Base-by-base conservation (phyloP, 2,113 vertebrate species). In the Falcunculus frontatus region DNA sequence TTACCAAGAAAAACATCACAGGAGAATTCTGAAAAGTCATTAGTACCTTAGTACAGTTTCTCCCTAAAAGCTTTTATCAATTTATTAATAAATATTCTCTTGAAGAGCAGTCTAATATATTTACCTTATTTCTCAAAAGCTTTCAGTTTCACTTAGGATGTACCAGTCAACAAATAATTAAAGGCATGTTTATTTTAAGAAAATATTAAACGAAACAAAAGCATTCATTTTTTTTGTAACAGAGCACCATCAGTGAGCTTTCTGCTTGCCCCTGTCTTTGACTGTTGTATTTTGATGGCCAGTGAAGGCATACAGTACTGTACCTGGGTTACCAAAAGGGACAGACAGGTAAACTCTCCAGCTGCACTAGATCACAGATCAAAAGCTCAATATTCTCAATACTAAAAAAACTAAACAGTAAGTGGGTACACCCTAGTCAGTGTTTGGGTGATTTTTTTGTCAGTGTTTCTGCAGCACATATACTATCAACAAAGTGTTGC, bases 11-110 rank as follows among this genome's bases (percentile, higher is more conserved):
- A 94, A 94, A 63, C 33, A 18, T 10, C 32, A 62, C 25, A 76
- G n/a, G 13, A 74, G 8, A 84, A 63, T 92, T 94, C 87, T 87
- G 83, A 76, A 89, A 92, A 91, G 63, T 69, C 49, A 50, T 96
- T 91, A 89, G 30, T 53, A 79, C 53, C 53, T 87, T 75, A 53
- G 80, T 82, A 57, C 5, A 0, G 10, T 68, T 93, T 87, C 49
- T 47, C 50, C 33, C 25, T 84, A 65, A 92, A 87, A 87, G 47
- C 53, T 96, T 94, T 94, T 76, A 84, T 50, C 3, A 3, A 59
- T 65, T 65, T 83, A 50, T 50, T 37, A 68, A 53, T 84, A 77
- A 91, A 93, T 62, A 22, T 10, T 30, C 22, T 55, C 30, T 76
- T 32, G 16, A 82, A 89, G 11, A 79, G 35, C 11, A 57, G n/a